A percentile compares a stretch with the other conserved stretches of the same genome.
phyloP scores from a whole-genome alignment of 30 jellyfish, hydroid and myxozoan genomes.

The Clytia hemisphaerica region DNA sequence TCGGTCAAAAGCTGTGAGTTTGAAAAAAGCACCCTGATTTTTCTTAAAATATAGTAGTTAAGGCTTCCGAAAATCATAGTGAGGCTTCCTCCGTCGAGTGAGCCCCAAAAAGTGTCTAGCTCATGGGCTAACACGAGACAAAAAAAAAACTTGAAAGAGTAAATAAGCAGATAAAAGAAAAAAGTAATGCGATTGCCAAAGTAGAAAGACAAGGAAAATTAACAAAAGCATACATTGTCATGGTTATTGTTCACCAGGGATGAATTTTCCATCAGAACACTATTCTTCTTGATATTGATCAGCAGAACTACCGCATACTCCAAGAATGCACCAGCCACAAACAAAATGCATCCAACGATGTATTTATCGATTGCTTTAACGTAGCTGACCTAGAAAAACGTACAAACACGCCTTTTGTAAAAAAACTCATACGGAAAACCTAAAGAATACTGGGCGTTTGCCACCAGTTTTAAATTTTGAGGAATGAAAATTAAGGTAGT shows the following conservation, averaged over 20 bases:
- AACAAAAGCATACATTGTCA: too few species aligned
- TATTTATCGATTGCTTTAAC: constrained; percentile 72
- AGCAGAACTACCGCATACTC: constrained; percentile 77
- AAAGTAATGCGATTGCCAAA: too few species aligned
- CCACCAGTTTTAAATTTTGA: not conserved
- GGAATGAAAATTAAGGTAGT: not conserved
- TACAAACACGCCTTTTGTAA: not conserved
- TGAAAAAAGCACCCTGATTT: too few species aligned
- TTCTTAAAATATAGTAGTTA: too few species aligned
- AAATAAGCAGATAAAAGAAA: too few species aligned
- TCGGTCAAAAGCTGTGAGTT: too few species aligned
- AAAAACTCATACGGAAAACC: not conserved
- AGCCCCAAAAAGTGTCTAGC: too few species aligned
- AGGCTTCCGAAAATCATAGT: too few species aligned
- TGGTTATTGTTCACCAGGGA: not conserved
- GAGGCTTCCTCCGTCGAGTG: too few species aligned
- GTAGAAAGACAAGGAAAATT: too few species aligned
- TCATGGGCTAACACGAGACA: too few species aligned
- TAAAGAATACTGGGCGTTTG: not conserved
- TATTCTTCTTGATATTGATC: constrained; percentile 48
- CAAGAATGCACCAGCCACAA: constrained; percentile 66
- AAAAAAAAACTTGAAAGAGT: too few species aligned
- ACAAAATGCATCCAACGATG: constrained; percentile 64
- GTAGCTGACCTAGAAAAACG: constrained; percentile 61
- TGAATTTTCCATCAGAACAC: not conserved